These are phyloP conservation scores for Athripsodes cinereus DNA, from an alignment of 2,888 invertebrate species.

Conservation along the genomic window DNA sequence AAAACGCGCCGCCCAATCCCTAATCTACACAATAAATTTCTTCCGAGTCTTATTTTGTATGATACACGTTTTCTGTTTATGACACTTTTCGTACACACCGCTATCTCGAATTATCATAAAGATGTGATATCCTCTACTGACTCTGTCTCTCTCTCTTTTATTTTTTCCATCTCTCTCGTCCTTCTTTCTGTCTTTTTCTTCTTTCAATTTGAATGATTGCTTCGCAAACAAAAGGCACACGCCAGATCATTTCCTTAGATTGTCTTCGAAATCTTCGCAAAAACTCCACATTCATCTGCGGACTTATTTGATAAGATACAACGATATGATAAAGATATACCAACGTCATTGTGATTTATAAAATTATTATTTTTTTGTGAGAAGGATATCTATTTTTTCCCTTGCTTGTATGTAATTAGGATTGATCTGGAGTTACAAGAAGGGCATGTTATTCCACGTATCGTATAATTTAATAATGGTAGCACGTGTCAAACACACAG, in stretches of 20 bases:
- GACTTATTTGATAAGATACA: background rate
- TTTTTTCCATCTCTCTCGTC: background rate
- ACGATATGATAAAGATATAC: too few species aligned
- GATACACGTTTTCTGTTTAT: conserved; percentile 9
- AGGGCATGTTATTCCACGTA: too few species aligned
- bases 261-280: background rate
- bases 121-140: background rate
- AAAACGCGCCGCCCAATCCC: conserved; percentile 10
- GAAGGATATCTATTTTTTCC: too few species aligned
- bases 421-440: too few species aligned
- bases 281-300: background rate
- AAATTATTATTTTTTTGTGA: background rate
- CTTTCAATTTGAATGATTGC: background rate
- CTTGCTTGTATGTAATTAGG: too few species aligned
- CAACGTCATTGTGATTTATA: too few species aligned
- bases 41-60: conserved; percentile 1
- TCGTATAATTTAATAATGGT: too few species aligned
- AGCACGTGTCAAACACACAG: too few species aligned
- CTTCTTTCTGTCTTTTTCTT: background rate
- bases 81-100: conserved; percentile 10
- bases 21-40: conserved; percentile 19
- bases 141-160: background rate
- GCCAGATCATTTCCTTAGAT: background rate
- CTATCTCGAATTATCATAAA: conserved; percentile 5
- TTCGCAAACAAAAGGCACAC: background rate